A percentile compares a stretch with the other conserved stretches of the same genome.
These are phyloP conservation scores for Drosophila formosana DNA, from an alignment of 2,888 invertebrate species.

Conservation along the genomic window DNA sequence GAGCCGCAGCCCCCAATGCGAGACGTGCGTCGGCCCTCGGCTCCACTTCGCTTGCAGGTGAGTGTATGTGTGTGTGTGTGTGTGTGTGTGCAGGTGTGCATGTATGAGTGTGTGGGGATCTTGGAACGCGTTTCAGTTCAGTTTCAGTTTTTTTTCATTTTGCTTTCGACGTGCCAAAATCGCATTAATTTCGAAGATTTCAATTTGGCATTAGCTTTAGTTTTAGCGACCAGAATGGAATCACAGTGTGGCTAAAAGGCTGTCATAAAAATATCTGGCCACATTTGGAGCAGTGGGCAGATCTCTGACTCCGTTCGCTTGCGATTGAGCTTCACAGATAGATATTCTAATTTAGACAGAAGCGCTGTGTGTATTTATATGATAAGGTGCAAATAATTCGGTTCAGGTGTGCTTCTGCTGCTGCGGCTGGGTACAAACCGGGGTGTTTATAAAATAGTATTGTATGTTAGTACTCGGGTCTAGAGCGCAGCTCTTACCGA, in stretches of 20 bases:
- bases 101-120: slow-evolving; percentile 33
- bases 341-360: slow-evolving; percentile 76
- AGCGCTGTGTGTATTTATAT: slow-evolving; percentile 64
- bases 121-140: slow-evolving; percentile 68
- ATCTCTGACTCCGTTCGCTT: slow-evolving; percentile 9
- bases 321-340: slow-evolving; percentile 34
- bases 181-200: slow-evolving; percentile 61
- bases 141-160: slow-evolving; percentile 10
- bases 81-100: slow-evolving; percentile 4
- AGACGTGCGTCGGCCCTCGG: slow-evolving; percentile 50
- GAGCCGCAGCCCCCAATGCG: slow-evolving; percentile 58
- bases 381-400: slow-evolving; percentile 78
- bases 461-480: neutral
- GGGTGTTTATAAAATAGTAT: neutral
- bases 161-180: slow-evolving; percentile 67
- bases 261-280: slow-evolving; percentile 20
- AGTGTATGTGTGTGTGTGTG: slow-evolving; percentile 1
- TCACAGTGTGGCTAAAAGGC: slow-evolving; percentile 36
- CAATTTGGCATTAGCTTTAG: slow-evolving; percentile 38
- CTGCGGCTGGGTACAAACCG: slow-evolving; percentile 4
- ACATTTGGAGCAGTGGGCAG: slow-evolving; percentile 21
- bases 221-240: slow-evolving; percentile 44
- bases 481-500: slow-evolving; percentile 25
- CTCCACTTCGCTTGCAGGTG: slow-evolving; percentile 34
- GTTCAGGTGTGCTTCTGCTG: slow-evolving; percentile 30